phyloP scores from a whole-genome alignment of 1,140 invertebrate genomes.

The Eufriesea mexicana region DNA sequence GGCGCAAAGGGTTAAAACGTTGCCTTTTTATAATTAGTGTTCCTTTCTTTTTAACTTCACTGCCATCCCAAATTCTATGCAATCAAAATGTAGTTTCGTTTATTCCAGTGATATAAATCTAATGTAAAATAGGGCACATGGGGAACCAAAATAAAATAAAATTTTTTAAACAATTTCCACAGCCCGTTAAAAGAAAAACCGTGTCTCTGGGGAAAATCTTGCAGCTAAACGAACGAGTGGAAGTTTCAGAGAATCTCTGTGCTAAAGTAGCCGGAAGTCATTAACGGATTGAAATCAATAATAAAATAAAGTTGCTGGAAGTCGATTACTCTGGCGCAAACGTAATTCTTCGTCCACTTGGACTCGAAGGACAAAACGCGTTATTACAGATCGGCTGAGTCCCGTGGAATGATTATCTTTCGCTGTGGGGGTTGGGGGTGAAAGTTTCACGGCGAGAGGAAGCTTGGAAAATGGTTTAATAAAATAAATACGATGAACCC shows the following conservation, averaged over 20 bases:
- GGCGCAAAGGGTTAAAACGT: too few relatives aligned
- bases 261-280: not conserved
- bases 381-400: slow-evolving; percentile 23
- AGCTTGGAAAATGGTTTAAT: slow-evolving; percentile 77
- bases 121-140: too few relatives aligned
- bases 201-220: not conserved
- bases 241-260: not conserved
- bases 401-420: slow-evolving; percentile 59
- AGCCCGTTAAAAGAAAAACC: not conserved
- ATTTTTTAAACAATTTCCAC: too few relatives aligned
- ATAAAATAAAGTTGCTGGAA: slow-evolving; percentile 31
- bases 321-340: slow-evolving; percentile 18
- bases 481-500: slow-evolving; percentile 82
- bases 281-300: slow-evolving; percentile 36
- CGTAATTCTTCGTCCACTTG: not conserved
- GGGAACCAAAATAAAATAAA: too few relatives aligned
- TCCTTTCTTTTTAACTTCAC: too few relatives aligned
- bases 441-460: slow-evolving; percentile 72
- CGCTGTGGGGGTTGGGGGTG: not conserved
- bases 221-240: not conserved
- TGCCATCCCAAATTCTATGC: too few relatives aligned
- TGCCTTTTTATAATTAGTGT: too few relatives aligned
- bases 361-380: slow-evolving; percentile 4
- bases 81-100: too few relatives aligned
- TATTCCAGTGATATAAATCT: too few relatives aligned